phyloP scores from a whole-genome alignment of 2,797 vertebrate genomes.

The Falco peregrinus region DNA sequence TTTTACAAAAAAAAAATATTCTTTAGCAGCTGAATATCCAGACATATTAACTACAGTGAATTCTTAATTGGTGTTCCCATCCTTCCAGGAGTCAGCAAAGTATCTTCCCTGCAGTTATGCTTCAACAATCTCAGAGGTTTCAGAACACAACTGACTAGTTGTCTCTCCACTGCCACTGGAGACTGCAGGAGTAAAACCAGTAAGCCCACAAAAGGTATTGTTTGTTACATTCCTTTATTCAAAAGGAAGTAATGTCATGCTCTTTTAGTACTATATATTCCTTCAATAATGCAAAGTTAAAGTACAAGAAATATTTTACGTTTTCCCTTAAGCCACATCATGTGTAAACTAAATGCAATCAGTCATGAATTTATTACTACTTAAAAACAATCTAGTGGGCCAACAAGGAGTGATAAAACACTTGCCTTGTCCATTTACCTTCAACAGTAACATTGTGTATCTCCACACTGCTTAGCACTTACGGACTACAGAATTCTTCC shows the following conservation, averaged over 20 bases:
- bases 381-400: neutral
- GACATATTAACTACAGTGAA: neutral
- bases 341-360: neutral
- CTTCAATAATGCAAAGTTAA: neutral
- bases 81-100: slow-evolving; percentile 6
- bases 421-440: neutral
- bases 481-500: neutral
- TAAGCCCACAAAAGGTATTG: neutral
- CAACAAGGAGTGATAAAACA: neutral
- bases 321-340: neutral
- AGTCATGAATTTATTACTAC: neutral
- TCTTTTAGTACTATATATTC: neutral
- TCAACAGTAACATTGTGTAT: neutral
- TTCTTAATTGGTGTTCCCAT: neutral
- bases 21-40: slow-evolving; percentile 8
- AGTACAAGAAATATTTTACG: neutral
- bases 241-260: neutral
- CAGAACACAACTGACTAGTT: neutral
- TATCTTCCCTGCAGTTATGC: neutral
- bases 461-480: neutral
- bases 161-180: neutral
- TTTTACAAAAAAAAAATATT: neutral
- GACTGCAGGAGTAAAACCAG: neutral
- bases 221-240: slow-evolving; percentile 1
- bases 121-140: neutral